phyloP scores from a whole-genome alignment of 2,888 invertebrate genomes.

The Mactromeris polynyma region DNA sequence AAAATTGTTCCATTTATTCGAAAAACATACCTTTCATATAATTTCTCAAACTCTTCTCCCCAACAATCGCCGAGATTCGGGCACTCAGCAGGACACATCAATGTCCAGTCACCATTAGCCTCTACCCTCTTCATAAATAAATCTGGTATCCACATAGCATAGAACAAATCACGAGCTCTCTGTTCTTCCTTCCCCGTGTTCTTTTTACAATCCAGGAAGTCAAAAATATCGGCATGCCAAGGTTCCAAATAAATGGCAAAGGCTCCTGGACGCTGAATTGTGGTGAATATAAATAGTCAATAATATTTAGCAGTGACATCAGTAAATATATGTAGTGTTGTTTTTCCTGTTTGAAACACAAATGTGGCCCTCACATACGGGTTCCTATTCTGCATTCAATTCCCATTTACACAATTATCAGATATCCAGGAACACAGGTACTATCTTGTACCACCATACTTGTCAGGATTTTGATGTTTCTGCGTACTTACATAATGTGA shows the following conservation, averaged over 20 bases:
- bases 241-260: constrained; percentile 99
- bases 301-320: no score
- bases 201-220: constrained; percentile 97
- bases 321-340: no score
- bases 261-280: constrained; percentile 94
- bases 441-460: no score
- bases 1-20: not conserved
- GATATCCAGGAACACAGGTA: no score
- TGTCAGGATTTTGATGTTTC: no score
- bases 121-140: constrained; percentile 97
- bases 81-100: constrained; percentile 98
- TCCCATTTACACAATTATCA: no score
- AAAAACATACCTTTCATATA: constrained; percentile 91
- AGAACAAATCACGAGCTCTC: constrained; percentile 97
- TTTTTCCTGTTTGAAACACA: no score
- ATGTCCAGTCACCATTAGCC: constrained; percentile 94
- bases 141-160: constrained; percentile 99
- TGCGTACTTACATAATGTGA: no score
- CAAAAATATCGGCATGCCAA: constrained; percentile 99
- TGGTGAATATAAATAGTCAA: no score
- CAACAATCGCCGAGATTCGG: constrained; percentile 96
- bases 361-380: no score
- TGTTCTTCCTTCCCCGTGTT: constrained; percentile 98
- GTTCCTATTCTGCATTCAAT: no score
- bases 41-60: constrained; percentile 97